A percentile compares a stretch with the other conserved stretches of the same genome.
Evolutionary conservation across 2,797 vertebrate species (phyloP).

Genomic region (Dipus sagitta): DNA sequence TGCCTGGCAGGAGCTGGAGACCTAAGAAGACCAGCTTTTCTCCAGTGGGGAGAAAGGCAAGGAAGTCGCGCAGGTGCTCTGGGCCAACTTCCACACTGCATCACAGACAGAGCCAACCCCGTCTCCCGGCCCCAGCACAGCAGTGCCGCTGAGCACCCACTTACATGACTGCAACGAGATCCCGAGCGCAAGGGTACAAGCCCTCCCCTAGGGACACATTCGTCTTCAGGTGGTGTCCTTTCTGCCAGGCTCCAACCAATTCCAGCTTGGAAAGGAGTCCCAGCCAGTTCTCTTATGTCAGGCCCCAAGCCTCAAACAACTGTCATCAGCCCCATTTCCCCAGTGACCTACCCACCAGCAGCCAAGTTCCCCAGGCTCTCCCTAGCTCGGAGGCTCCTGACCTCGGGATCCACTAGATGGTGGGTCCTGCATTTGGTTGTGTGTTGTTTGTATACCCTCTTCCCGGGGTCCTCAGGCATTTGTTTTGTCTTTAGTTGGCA

Average conservation of each 20-base stretch:
- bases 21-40: background rate
- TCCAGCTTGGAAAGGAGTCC: background rate
- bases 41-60: no score
- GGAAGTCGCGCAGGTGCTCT: background rate
- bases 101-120: background rate
- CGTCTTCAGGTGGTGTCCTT: background rate
- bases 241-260: no score
- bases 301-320: background rate
- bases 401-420: background rate
- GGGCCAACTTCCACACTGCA: fast-evolving
- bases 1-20: background rate
- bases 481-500: background rate
- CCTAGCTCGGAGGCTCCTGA: background rate
- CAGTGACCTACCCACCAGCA: no score
- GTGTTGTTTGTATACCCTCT: no score
- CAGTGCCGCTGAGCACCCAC: no score
- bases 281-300: background rate
- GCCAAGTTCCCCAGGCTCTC: no score
- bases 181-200: background rate
- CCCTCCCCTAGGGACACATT: no score
- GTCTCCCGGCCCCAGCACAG: background rate
- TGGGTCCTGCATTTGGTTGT: background rate
- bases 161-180: background rate
- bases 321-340: background rate
- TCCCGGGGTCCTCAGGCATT: background rate